phyloP scores from a whole-genome alignment of 2,113 vertebrate species.

The Gobiocypris rarus region DNA sequence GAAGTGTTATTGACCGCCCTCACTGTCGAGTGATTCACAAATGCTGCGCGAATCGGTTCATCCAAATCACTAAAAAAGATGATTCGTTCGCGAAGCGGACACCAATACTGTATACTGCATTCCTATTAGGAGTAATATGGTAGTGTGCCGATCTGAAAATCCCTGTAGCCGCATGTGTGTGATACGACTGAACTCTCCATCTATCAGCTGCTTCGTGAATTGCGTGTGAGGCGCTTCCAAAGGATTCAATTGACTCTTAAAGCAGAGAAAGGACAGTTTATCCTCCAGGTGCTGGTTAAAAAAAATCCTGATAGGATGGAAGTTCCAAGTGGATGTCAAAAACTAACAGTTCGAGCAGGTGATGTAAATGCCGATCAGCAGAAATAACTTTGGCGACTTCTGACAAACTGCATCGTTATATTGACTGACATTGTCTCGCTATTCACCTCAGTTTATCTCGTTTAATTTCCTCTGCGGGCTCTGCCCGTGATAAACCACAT shows the following conservation, averaged over 20 bases:
- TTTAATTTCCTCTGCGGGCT: neutral
- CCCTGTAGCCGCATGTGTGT: neutral
- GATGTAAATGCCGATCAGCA: slow-evolving; percentile 10
- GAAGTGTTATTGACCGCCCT: neutral
- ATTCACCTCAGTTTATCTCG: neutral
- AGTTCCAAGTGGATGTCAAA: slow-evolving; percentile 38
- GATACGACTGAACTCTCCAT: slow-evolving; percentile 15
- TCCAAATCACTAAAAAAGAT: neutral
- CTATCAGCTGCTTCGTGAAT: slow-evolving; percentile 22
- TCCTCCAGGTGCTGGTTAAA: neutral
- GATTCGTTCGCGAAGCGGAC: neutral
- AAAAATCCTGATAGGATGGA: slow-evolving; percentile 36
- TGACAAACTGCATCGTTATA: neutral
- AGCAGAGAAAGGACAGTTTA: slow-evolving; percentile 16
- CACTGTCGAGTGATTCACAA: slow-evolving; percentile 1
- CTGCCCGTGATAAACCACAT: neutral
- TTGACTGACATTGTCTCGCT: neutral
- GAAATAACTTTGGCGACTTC: slow-evolving; percentile 41
- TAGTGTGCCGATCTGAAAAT: slow-evolving; percentile 9
- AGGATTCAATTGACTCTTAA: neutral
- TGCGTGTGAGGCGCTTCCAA: slow-evolving; percentile 31
- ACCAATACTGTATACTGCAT: slow-evolving; percentile 2
- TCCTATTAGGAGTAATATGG: slow-evolving; percentile 17
- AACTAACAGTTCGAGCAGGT: slow-evolving; percentile 45
- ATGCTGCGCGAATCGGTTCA: neutral